Evolutionary conservation across 2,113 vertebrate species (phyloP), one percentile per base, ranked within the genome.

Genomic region (Diadophis punctatus): DNA sequence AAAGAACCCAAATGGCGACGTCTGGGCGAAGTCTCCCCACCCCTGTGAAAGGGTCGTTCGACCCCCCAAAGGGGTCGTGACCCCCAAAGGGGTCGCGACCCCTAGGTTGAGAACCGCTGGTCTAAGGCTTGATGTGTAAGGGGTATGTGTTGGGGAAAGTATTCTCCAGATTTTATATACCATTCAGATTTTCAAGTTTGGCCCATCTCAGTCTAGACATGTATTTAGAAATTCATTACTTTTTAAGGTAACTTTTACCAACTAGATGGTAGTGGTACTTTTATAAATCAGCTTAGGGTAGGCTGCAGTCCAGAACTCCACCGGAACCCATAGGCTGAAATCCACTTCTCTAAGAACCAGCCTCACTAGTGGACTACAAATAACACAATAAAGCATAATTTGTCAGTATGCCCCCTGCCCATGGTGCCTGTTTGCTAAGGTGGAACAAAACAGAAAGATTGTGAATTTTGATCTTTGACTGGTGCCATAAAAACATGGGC

Each of bases 401-500:
- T 80, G 74, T 43, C 74, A 9, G 34, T 22, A 80, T 43, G 34
- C 18, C 3, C 34, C 16, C 68, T 80, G 16, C 8, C 74, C n/a
- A 22, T 9, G 20, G 20, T 10, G 8, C 8, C 34, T 80, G 30
- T 80, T 80, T 80, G 74, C 74, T 43, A 80, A 80, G 74, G 8
- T 80, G 74, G 74, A 22, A 20, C 18, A 80, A 80, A 80, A 80
- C 93, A 30, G 85, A 89, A 34, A 25, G 1, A 5, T 84, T 10
- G 1, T 60, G 12, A 94, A 51, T 48, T 74, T 20, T 27, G 0
- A 80, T 0, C 0, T 90, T 93, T 85, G 86, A 94, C 48, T 94
- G 87, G 74, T 84, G 91, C 30, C 0, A 0, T 48, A 68, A 90
- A 39, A 9, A 90, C 39, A n/a, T 88, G 25, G 8, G 30, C 93